A percentile compares a stretch with the other conserved stretches of the same genome.
These are phyloP conservation scores for Megastigmus dorsalis DNA, from an alignment of 2,888 invertebrate genomes.

Conservation along the genomic window DNA sequence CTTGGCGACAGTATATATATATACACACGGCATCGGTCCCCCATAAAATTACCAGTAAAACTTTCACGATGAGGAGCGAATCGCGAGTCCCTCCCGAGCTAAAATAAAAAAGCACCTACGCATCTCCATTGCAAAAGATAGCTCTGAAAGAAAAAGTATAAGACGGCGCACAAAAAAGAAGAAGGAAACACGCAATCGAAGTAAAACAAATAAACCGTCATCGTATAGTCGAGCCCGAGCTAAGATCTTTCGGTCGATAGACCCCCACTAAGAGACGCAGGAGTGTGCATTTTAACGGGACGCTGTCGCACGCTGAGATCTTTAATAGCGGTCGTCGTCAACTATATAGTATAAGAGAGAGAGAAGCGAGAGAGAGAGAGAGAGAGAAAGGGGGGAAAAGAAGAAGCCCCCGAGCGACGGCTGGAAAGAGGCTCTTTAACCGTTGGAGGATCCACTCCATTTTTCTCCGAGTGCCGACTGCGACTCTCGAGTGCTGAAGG, in stretches of 20 bases:
- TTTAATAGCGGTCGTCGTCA: not conserved
- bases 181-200: not conserved
- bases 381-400: not conserved
- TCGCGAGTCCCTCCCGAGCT: no score
- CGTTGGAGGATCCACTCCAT: constrained; percentile 17
- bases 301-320: not conserved
- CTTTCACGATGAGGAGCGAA: no score
- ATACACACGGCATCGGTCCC: no score
- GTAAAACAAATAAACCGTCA: not conserved
- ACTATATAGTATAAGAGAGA: not conserved
- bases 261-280: no score
- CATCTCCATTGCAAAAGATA: no score
- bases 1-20: no score
- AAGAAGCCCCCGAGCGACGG: not conserved
- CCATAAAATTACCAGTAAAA: no score
- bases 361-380: not conserved
- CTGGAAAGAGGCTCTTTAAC: constrained; percentile 20
- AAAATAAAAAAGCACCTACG: no score
- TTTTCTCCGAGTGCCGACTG: constrained; percentile 35
- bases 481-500: no score
- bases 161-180: no score
- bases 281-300: no score
- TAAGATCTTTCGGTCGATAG: no score
- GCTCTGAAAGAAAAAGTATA: not conserved
- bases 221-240: constrained; percentile 18